Evolutionary conservation across 2,113 vertebrate genomes (phyloP).

Genomic region (Typhlomys cinereus): DNA sequence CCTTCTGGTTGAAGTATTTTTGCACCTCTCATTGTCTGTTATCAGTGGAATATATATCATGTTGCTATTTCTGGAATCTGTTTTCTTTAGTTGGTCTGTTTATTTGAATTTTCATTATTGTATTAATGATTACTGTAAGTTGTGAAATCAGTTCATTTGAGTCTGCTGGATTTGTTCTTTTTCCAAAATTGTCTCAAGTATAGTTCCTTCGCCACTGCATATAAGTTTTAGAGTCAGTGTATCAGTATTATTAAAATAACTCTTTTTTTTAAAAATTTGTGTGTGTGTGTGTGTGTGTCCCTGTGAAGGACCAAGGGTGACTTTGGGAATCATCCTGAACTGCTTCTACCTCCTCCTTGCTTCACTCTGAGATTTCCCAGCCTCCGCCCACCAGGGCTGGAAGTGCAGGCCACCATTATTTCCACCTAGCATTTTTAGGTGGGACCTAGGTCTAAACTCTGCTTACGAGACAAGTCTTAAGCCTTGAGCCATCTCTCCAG

Average conservation of each 20-base stretch:
- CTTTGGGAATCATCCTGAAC: too few relatives aligned
- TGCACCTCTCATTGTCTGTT: neutral
- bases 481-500: neutral
- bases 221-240: conserved; percentile 4
- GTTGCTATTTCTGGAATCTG: neutral
- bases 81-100: neutral
- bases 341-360: too few relatives aligned
- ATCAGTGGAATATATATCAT: neutral
- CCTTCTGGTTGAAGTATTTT: neutral
- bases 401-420: neutral
- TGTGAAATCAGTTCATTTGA: neutral
- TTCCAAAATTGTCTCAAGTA: neutral
- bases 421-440: neutral
- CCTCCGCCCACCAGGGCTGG: neutral
- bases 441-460: too few relatives aligned
- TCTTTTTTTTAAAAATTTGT: neutral
- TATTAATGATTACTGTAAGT: neutral
- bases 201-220: neutral
- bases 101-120: neutral
- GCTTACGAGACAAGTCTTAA: too few relatives aligned
- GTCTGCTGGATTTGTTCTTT: conserved; percentile 1
- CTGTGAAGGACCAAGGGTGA: neutral
- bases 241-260: neutral
- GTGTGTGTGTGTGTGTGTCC: neutral
- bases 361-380: neutral